Evolutionary conservation across 1,140 invertebrate species (phyloP).

Genomic region (Ceratosolen solmsi): DNA sequence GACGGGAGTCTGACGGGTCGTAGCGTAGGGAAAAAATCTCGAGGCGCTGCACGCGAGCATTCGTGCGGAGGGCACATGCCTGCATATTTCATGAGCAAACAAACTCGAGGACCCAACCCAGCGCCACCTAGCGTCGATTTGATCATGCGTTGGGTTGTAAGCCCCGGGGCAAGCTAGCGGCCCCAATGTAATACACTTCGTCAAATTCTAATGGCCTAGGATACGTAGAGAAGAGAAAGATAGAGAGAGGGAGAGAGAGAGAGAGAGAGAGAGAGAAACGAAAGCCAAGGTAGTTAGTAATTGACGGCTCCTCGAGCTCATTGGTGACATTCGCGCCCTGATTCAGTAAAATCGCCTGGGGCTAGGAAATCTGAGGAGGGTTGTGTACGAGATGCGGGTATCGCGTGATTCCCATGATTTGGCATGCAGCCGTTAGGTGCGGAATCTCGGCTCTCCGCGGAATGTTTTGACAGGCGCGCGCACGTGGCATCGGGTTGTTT

Average conservation of each 20-base stretch:
- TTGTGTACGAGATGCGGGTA: not conserved
- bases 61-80: too few relatives aligned
- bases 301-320: too few relatives aligned
- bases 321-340: not conserved
- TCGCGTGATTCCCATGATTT: conserved; percentile 37
- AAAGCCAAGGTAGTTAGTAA: too few relatives aligned
- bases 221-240: too few relatives aligned
- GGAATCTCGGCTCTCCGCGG: conserved; percentile 43
- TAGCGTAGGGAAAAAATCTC: not conserved
- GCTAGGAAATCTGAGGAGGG: not conserved
- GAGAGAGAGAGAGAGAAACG: not conserved
- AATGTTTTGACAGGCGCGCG: conserved; percentile 60
- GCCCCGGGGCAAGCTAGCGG: too few relatives aligned
- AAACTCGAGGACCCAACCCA: too few relatives aligned
- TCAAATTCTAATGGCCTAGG: too few relatives aligned
- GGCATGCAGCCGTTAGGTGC: not conserved
- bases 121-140: not conserved
- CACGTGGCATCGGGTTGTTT: conserved; percentile 60
- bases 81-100: too few relatives aligned
- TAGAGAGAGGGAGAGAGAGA: not conserved
- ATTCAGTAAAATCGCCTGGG: not conserved
- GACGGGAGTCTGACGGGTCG: too few relatives aligned
- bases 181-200: too few relatives aligned
- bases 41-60: not conserved
- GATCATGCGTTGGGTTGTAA: too few relatives aligned